These are phyloP conservation scores for Aphidoletes aphidimyza DNA, from an alignment of 2,888 invertebrate species.

Conservation along the genomic window DNA sequence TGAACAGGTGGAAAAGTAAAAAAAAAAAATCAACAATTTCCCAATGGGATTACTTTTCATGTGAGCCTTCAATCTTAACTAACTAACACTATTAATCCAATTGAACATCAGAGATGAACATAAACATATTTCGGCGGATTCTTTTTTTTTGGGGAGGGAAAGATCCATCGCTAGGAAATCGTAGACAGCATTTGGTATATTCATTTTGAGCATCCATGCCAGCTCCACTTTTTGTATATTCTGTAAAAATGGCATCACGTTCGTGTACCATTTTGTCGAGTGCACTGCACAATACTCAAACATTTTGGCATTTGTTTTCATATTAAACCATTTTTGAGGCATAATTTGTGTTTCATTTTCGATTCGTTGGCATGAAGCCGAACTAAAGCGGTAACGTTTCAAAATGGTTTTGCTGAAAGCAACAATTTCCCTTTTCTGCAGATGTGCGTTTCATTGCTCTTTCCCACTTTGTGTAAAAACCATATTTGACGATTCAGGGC, in stretches of 20 bases:
- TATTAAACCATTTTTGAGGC: slow-evolving; percentile 5
- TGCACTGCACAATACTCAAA: not conserved
- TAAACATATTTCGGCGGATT: too few relatives aligned
- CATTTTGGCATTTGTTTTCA: not conserved
- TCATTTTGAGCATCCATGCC: not conserved
- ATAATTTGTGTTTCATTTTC: not conserved
- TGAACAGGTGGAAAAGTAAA: too few relatives aligned
- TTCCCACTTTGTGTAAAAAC: not conserved
- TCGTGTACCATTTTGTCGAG: not conserved
- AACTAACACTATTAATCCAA: too few relatives aligned
- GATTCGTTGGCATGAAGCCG: not conserved
- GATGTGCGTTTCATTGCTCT: not conserved
- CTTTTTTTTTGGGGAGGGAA: too few relatives aligned
- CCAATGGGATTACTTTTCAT: too few relatives aligned
- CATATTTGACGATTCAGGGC: not conserved
- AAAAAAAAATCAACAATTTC: too few relatives aligned
- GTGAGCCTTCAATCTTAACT: too few relatives aligned
- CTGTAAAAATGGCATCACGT: not conserved
- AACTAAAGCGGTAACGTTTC: too few relatives aligned
- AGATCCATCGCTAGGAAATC: too few relatives aligned
- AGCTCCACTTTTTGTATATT: not conserved
- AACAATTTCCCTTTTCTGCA: not conserved
- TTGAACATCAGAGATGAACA: too few relatives aligned
- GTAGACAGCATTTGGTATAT: too few relatives aligned
- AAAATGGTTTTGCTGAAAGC: not conserved